A percentile compares a stretch with the other conserved stretches of the same genome.
Conservation (phyloP, 2,888 invertebrate species). For the Drosophila longiperda region DNA sequence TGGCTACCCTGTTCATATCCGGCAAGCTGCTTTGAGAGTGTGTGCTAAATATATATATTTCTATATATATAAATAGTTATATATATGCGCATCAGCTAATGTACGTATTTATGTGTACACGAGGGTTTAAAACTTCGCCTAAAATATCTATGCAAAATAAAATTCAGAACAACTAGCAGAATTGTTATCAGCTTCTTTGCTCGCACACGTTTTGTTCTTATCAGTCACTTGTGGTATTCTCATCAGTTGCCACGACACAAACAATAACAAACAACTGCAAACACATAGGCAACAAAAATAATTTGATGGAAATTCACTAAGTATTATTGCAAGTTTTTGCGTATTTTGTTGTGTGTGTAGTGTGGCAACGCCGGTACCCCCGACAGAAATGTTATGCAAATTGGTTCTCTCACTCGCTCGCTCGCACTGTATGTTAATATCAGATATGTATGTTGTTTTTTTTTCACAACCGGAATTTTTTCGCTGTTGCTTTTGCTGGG, state of each 20-base stretch:
- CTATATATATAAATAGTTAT: neutral
- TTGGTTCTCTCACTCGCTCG: constrained; percentile 49
- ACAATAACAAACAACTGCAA: constrained; percentile 42
- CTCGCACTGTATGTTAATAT: constrained; percentile 28
- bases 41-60: constrained; percentile 23
- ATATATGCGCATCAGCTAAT: constrained; percentile 14
- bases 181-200: constrained; percentile 45
- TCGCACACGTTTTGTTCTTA: constrained; percentile 49
- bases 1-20: constrained; percentile 26
- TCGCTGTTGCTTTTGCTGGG: constrained; percentile 68
- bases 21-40: constrained; percentile 16
- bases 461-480: constrained; percentile 78
- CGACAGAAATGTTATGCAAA: constrained; percentile 57
- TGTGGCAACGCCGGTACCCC: constrained; percentile 50
- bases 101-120: neutral
- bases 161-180: constrained; percentile 9
- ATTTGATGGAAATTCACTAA: neutral
- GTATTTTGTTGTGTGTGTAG: constrained; percentile 13
- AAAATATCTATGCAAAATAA: neutral
- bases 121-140: neutral
- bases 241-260: constrained; percentile 32
- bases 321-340: constrained; percentile 17
- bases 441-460: constrained; percentile 19
- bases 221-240: constrained; percentile 23
- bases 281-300: constrained; percentile 1